Conservation (phyloP, 2,888 invertebrate species). For the Malthinus flaveolus region DNA sequence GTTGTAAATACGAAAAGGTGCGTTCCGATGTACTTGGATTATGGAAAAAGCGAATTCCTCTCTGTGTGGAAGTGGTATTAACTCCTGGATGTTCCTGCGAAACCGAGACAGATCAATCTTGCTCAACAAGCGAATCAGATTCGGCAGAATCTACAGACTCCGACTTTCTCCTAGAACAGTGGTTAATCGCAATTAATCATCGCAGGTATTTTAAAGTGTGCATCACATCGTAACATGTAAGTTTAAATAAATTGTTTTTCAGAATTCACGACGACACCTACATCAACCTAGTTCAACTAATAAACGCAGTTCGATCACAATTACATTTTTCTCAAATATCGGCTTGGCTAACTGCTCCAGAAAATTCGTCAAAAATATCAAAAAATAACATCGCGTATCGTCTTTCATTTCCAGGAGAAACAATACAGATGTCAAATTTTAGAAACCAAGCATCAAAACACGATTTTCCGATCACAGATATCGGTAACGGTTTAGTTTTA, state of each 20-base stretch:
- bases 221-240: not conserved
- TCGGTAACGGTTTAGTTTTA: conserved; percentile 66
- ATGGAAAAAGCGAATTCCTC: conserved; percentile 71
- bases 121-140: conserved; percentile 49
- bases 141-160: conserved; percentile 56
- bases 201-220: conserved; percentile 57
- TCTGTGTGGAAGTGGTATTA: conserved; percentile 81
- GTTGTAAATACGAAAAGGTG: conserved; percentile 59
- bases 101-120: conserved; percentile 36
- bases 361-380: conserved; percentile 47
- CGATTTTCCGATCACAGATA: conserved; percentile 71
- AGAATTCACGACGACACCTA: conserved; percentile 56
- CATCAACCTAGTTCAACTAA: conserved; percentile 71
- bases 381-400: conserved; percentile 65
- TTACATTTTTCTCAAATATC: conserved; percentile 96
- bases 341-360: conserved; percentile 75
- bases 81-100: conserved; percentile 70
- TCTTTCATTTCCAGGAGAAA: conserved; percentile 69
- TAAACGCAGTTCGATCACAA: conserved; percentile 92
- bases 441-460: conserved; percentile 65
- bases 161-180: conserved; percentile 73
- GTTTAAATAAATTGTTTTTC: conserved; percentile 37
- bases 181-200: conserved; percentile 72
- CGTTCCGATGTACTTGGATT: conserved; percentile 63
- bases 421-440: conserved; percentile 59